A percentile compares a stretch with the other conserved stretches of the same genome.
These are phyloP conservation scores for Elymnias hypermnestra DNA, from an alignment of 1,140 invertebrate genomes.

Conservation along the genomic window DNA sequence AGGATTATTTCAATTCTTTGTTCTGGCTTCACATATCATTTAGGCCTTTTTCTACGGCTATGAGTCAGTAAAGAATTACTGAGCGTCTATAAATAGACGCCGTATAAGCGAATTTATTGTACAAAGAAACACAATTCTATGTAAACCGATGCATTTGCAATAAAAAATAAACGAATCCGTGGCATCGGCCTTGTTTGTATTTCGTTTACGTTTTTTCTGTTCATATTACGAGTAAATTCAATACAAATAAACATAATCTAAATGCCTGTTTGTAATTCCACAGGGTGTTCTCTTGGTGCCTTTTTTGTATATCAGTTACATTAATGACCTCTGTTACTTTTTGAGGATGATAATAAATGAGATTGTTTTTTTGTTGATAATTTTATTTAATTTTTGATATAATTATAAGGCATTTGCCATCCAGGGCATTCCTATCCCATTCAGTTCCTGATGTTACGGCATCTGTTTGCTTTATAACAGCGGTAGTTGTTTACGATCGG, in stretches of 20 bases:
- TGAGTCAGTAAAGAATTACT: constrained; percentile 57
- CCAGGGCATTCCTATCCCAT: constrained; percentile 20
- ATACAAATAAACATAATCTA: too few relatives aligned
- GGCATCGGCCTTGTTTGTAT: neutral
- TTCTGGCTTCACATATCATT: constrained; percentile 42
- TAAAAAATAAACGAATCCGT: constrained; percentile 6
- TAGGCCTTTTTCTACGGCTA: constrained; percentile 56
- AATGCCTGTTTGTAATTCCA: too few relatives aligned
- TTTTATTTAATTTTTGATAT: neutral
- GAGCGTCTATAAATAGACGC: constrained; percentile 50
- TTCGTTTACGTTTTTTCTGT: neutral
- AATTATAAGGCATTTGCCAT: neutral
- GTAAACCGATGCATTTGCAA: constrained; percentile 18
- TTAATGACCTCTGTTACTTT: neutral
- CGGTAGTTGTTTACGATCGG: constrained; percentile 30
- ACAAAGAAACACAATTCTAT: constrained; percentile 21
- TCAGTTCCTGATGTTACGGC: constrained; percentile 27
- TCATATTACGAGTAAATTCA: too few relatives aligned
- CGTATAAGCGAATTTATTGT: constrained; percentile 24
- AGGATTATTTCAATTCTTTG: constrained; percentile 29
- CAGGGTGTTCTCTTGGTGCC: too few relatives aligned
- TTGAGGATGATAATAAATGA: neutral
- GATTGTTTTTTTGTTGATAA: neutral
- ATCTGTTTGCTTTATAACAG: constrained; percentile 31
- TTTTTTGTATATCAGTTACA: too few relatives aligned